Conservation (phyloP, 2,888 invertebrate genomes). For the Pediacus dermestoides region DNA sequence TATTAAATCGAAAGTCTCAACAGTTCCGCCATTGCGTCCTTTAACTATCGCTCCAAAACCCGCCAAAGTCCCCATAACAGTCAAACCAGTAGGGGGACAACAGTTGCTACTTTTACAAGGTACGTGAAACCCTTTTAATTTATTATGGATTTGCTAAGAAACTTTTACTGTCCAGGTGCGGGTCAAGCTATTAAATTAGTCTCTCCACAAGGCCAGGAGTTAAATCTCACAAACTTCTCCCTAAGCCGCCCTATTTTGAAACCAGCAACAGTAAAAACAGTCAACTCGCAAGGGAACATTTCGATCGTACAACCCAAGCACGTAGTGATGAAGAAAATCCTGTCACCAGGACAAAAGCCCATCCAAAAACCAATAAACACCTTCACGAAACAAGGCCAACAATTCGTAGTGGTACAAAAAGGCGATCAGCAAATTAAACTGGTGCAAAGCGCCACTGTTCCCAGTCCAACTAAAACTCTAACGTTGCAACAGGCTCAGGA, state of each 20-base stretch:
- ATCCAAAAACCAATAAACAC: conserved; percentile 29
- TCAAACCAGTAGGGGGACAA: conserved; percentile 48
- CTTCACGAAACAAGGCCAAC: conserved; percentile 33
- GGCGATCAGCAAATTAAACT: conserved; percentile 31
- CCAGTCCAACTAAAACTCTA: conserved; percentile 57
- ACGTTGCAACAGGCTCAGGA: conserved; percentile 63
- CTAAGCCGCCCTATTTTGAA: conserved; percentile 42
- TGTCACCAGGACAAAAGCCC: conserved; percentile 32
- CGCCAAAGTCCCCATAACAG: conserved; percentile 41
- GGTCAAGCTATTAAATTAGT: conserved; percentile 48
- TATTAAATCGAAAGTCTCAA: conserved; percentile 19
- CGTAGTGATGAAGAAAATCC: conserved; percentile 46
- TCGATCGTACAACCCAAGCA: conserved; percentile 40
- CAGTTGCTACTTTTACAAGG: conserved; percentile 52
- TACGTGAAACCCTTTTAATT: no score
- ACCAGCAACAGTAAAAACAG: conserved; percentile 41
- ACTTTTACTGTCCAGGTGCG: no score
- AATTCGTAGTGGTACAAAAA: conserved; percentile 42
- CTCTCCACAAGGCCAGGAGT: conserved; percentile 44
- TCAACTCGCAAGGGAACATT: conserved; percentile 30
- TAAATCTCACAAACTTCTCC: conserved; percentile 44
- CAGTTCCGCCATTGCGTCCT: conserved; percentile 42
- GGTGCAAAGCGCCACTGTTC: conserved; percentile 32
- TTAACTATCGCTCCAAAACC: conserved; percentile 44
- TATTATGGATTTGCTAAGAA: no score